Evolutionary conservation across 2,113 vertebrate species (phyloP).

Genomic region (Myotis davidii): DNA sequence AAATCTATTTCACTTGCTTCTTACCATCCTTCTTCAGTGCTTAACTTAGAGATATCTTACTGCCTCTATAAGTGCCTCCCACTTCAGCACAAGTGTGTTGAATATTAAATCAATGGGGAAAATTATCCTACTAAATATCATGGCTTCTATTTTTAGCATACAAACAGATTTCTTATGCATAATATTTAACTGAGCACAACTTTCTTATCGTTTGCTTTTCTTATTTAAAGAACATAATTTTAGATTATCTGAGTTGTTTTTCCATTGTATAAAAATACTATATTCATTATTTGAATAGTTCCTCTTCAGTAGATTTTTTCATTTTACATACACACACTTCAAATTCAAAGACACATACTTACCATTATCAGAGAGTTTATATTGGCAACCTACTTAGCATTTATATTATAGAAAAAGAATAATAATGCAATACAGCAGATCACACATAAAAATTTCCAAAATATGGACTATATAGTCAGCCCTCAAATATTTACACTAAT

Average conservation of each 20-base stretch:
- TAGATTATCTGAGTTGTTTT: not conserved
- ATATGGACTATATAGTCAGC: not conserved
- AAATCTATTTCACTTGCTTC: conserved; percentile 40
- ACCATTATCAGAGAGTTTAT: not conserved
- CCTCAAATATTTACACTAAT: not conserved
- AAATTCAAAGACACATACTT: not conserved
- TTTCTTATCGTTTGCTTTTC: conserved; percentile 20
- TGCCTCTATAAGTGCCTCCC: not conserved
- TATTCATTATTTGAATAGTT: conserved; percentile 25
- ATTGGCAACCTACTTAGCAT: not conserved
- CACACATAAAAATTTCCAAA: not conserved
- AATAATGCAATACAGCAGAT: not conserved
- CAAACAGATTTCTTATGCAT: conserved; percentile 44
- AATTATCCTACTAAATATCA: conserved; percentile 52
- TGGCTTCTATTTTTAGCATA: conserved; percentile 51
- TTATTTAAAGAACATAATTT: conserved; percentile 44
- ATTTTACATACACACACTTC: not conserved
- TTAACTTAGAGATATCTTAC: conserved; percentile 1
- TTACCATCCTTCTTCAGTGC: not conserved
- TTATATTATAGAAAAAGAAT: not conserved
- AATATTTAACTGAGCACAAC: conserved; percentile 21
- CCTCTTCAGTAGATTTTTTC: not conserved
- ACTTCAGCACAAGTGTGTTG: not conserved
- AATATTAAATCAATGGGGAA: conserved; percentile 58
- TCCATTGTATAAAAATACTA: not conserved